Base-by-base conservation (phyloP, 2,888 invertebrate genomes). In the Aphodius granarius region DNA sequence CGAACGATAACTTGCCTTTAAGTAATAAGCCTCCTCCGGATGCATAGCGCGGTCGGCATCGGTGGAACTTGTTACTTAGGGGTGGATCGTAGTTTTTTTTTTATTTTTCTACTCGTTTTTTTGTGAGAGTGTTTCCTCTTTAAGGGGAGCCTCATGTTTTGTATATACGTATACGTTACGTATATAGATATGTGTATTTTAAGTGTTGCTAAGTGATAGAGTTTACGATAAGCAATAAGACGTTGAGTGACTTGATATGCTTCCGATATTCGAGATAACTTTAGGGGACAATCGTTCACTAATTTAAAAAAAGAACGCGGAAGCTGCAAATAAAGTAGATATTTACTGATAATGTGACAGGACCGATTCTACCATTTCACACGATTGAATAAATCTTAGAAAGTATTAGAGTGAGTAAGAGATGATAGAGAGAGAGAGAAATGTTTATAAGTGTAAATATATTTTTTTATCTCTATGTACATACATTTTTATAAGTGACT, bases 11-110 rank as follows among this genome's bases (percentile, higher is more conserved):
- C 72, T 73, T 78, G 70, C 74, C 76, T 66, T 78, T 76, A 75
- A 71, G 63, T 17, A 76, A 80, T 74, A 81, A 81, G 76, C 78
- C 81, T 17, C 76, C 79, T 22, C 78, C 81, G 15, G 82, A 82
- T 76, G 79, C 81, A 78, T 82, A 82, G 81, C 68, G 68, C n/a
- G 22, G n/a, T 16, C 18, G 9, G 20, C 20, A 77, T 77, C 76
- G 72, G 23, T 66, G 72, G 63, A 21, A 21, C 19, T 75, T 73
- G 18, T 75, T 74, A 71, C 62, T 63, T 73, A 22, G 63, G 17
- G 15, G 19, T 15, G 20, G 19, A 20, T 72, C 63, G 17, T 63
- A 72, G 16, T 19, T 21, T 68, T 68, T 19, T 15, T 68, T 19
- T 68, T 21, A 68, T 21, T 68, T 68, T 15, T 21, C 13, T 66